Evolutionary conservation across 2,888 invertebrate species (phyloP).

Genomic region (Muscina levida): DNA sequence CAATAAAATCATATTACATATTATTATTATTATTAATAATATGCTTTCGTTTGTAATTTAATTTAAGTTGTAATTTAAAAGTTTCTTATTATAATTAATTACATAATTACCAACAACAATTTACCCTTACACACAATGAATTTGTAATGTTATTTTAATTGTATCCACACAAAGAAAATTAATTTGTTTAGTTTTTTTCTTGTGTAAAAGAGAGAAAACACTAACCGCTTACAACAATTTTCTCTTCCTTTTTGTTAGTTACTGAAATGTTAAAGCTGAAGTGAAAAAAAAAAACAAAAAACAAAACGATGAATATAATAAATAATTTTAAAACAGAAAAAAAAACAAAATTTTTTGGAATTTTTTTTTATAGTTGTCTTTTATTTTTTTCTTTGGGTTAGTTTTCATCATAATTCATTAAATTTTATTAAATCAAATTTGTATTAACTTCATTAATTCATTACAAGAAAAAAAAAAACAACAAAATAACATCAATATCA

Average conservation of each 20-base stretch:
- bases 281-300: too few relatives aligned
- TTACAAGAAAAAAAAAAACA: constrained; percentile 53
- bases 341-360: constrained; percentile 64
- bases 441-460: constrained; percentile 55
- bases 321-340: constrained; percentile 64
- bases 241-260: constrained; percentile 55
- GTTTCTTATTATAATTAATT: too few relatives aligned
- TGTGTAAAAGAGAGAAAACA: constrained; percentile 42
- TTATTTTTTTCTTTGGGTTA: constrained; percentile 37
- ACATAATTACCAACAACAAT: too few relatives aligned
- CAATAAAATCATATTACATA: constrained; percentile 40
- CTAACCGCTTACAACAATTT: constrained; percentile 59
- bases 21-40: too few relatives aligned
- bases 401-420: constrained; percentile 44
- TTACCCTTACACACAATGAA: constrained; percentile 74
- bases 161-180: constrained; percentile 52
- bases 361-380: constrained; percentile 67
- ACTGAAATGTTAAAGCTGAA: constrained; percentile 64
- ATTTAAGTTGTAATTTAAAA: too few relatives aligned
- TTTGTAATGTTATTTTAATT: constrained; percentile 72
- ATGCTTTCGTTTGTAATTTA: neutral
- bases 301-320: constrained; percentile 64
- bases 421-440: too few relatives aligned
- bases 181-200: constrained; percentile 34
- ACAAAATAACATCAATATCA: constrained; percentile 39